Evolutionary conservation across 2,888 invertebrate genomes (phyloP), one percentile per base, ranked within the genome.

Genomic region (Apamea crenata): DNA sequence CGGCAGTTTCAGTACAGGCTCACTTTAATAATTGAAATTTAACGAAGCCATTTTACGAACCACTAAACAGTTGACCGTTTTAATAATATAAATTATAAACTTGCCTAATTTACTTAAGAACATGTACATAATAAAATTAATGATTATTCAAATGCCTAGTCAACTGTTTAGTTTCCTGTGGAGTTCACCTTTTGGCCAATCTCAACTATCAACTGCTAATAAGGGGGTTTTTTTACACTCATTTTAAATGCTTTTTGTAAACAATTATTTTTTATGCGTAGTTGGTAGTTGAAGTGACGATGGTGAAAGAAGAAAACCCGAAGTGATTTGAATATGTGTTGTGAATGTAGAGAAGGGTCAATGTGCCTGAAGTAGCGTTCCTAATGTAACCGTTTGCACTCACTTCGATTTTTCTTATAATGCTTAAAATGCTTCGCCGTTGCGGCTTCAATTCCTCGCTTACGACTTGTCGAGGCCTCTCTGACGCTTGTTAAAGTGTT

Each of bases 361-460:
- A 8, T 18, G 18, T 65, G 21, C 65, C 59, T n/a, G 29, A 32
- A 21, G 16, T 44, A 66, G 36, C 25, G 47, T 73, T 59, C 44
- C 8, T 73, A 75, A 87, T 78, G 73, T 82, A 82, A 87, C 80
- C 59, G 79, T 85, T 87, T 84, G 84, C 63, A 87, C 88, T 89
- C 87, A 94, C 94, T 95, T 95, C 94, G 95, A 95, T 85, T 94
- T 95, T 94, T 94, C 94, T 95, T 91, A 90, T 81, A 91, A 94
- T 91, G 96, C 96, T 96, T 95, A 93, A 93, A 95, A 95, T 94
- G 96, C 96, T 96, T 96, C 94, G 95, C 96, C 95, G 93, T 94
- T 93, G 95, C 96, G 96, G 96, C 96, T 96, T 95, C 95, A 93
- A 94, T 93, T 94, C 96, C 96, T 95, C 94, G 96, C 96, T 96